Percentiles rank a stretch among this genome's conserved stretches.
Evolutionary conservation across 2,797 vertebrate genomes (phyloP).

Genomic region (Aphelocoma californica): DNA sequence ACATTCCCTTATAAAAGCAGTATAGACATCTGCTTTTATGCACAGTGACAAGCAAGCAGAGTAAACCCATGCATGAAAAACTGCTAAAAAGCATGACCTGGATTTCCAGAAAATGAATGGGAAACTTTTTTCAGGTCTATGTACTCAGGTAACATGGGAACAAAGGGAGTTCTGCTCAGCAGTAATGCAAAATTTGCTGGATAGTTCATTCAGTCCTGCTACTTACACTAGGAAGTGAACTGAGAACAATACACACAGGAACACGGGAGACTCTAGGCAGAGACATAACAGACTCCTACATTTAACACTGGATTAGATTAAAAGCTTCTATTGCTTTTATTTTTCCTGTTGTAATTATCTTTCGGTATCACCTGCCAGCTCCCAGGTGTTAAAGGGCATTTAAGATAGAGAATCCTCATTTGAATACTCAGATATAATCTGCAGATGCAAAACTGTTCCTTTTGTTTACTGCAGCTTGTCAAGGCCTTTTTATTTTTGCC

Average conservation of each 20-base stretch:
- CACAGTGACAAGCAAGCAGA: background rate
- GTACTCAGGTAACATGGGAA: background rate
- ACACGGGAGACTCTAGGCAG: rapidly evolving
- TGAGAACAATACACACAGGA: background rate
- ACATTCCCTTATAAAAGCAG: background rate
- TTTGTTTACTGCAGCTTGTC: background rate
- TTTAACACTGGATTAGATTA: background rate
- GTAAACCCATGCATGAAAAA: background rate
- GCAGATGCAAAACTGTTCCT: background rate
- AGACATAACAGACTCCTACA: background rate
- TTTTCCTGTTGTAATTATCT: background rate
- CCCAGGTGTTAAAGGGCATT: background rate
- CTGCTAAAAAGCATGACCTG: background rate
- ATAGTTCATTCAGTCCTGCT: background rate
- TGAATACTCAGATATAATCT: background rate
- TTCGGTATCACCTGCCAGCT: background rate
- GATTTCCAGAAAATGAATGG: background rate
- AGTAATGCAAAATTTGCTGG: background rate
- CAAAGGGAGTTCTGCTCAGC: background rate
- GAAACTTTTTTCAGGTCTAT: background rate
- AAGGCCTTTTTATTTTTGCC: background rate
- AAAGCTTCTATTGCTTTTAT: background rate
- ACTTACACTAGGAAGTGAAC: background rate
- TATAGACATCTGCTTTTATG: background rate
- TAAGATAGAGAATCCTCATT: background rate